Conservation (phyloP, 2,888 invertebrate species). For the Saturnia pavonia region DNA sequence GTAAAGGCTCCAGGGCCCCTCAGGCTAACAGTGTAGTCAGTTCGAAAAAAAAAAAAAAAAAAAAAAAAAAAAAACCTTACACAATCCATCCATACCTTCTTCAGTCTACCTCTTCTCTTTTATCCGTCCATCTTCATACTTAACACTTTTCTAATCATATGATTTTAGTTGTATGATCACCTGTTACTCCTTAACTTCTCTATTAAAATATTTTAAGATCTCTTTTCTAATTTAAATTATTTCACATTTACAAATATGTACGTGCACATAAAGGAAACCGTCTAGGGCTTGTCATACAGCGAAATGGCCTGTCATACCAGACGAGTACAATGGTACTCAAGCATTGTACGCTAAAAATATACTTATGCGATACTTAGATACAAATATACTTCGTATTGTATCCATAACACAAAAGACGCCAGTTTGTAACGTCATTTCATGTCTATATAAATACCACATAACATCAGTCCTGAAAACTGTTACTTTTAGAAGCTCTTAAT, state of each 20-base stretch:
- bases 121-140: too few relatives aligned
- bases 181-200: too few relatives aligned
- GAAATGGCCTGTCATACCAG: slow-evolving; percentile 71
- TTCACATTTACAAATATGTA: slow-evolving; percentile 34
- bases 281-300: slow-evolving; percentile 55
- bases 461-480: background rate
- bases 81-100: too few relatives aligned
- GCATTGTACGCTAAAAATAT: slow-evolving; percentile 11
- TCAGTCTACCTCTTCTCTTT: too few relatives aligned
- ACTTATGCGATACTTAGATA: background rate
- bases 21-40: too few relatives aligned
- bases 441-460: background rate
- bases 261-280: slow-evolving; percentile 52
- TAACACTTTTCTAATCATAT: too few relatives aligned
- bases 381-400: background rate
- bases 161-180: too few relatives aligned
- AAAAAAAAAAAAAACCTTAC: too few relatives aligned
- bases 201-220: background rate
- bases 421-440: background rate
- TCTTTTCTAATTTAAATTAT: background rate
- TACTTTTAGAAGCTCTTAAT: background rate
- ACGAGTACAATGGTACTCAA: slow-evolving; percentile 46
- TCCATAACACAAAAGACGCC: background rate
- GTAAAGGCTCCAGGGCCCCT: too few relatives aligned
- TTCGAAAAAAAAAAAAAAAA: too few relatives aligned